Base-by-base conservation (phyloP, 2,888 invertebrate species). In the Eupithecia insigniata region DNA sequence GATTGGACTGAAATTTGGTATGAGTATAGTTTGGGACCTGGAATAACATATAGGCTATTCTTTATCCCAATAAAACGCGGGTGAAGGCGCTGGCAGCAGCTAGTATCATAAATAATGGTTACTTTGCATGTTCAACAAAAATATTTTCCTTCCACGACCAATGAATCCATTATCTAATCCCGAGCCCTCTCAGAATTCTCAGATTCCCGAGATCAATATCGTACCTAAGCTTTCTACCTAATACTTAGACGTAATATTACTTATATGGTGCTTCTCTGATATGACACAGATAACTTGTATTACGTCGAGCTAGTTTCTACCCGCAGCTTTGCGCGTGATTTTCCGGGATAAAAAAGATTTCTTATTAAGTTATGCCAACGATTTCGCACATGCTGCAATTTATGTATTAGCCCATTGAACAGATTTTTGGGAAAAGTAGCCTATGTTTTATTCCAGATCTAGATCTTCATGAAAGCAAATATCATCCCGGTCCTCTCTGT, bases 171-270 rank as follows among this genome's bases (percentile, higher is more conserved):
- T 76, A 74, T 73, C 66, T 73, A 68, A 65, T 71, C 69, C 55
- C 55, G 67, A 68, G 61, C 64, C 75, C 67, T 64, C 74, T 73
- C 68, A 70, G 73, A 70, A 18, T 66, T 64, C 74, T 73, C 68
- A 70, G 73, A 70, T 43, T 66, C 70, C 43, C 61, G 69, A 72
- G 74, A 78, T 78, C 76, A 74, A 78, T 76, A 72, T 76, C 71
- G 64, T 46, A 46, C 10, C 46, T 58, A 46, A 72, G 70, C 46
- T 60, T 60, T 32, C 10, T 28, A 60, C 46, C 46, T 46, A n/a
- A n/a, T 43, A 46, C n/a, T n/a, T 18, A 43, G 43, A 12, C 18
- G 5, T 43, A 43, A 12, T 43, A 43, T 43, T 18, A 18, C 18
- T 43, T 43, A 43, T 43, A 18, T 43, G 16, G 43, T 43, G 43